Conservation (phyloP, 1,140 invertebrate genomes). For the Polypedilum vanderplanki region DNA sequence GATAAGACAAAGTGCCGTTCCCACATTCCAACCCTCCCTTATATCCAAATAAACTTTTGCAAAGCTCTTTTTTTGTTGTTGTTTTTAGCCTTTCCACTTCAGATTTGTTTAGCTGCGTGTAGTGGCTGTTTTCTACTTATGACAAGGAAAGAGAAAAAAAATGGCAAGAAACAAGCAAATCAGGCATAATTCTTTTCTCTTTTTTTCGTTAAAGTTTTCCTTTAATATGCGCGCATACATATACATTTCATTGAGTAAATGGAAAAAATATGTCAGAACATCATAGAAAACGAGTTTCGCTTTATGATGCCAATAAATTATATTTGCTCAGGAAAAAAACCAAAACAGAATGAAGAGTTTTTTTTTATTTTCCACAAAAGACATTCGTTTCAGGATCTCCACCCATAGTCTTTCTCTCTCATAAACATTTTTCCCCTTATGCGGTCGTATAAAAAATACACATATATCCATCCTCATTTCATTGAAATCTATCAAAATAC, state of each 20-base stretch:
- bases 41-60: background rate
- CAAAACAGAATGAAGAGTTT: background rate
- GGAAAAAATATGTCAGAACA: conserved; percentile 13
- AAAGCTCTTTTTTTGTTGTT: no score
- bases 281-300: conserved; percentile 17
- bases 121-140: no score
- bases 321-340: background rate
- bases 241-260: background rate
- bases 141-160: background rate
- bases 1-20: background rate
- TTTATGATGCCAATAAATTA: conserved; percentile 19
- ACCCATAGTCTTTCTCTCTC: no score
- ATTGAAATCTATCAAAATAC: background rate
- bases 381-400: background rate
- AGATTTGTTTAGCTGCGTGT: background rate
- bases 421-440: no score
- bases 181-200: background rate
- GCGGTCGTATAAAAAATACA: no score
- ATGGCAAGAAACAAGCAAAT: background rate
- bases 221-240: background rate
- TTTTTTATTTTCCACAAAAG: background rate
- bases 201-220: background rate
- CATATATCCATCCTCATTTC: background rate
- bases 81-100: background rate
- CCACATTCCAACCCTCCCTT: conserved; percentile 13